Evolutionary conservation across 2,888 invertebrate genomes (phyloP), one percentile per base, ranked within the genome.

Genomic region (Busseola fusca): DNA sequence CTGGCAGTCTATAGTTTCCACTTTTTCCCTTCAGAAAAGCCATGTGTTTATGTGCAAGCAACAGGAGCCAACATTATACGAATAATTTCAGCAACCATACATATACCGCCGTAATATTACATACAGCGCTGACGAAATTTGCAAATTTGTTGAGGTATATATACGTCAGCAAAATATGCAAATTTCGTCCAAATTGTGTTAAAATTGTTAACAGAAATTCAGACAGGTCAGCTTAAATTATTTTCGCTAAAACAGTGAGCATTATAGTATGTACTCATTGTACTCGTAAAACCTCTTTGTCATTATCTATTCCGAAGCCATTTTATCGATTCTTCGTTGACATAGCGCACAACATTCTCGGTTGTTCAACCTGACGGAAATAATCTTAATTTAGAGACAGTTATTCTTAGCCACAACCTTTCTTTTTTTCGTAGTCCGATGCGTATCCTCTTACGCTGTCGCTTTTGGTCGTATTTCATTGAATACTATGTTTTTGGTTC

Each of bases 321-420:
- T 69, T 59, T 68, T 64, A 81, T 81, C 70, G 83, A 82, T 78
- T 70, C 73, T 37, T 12, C 79, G 73, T 78, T 82, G 82, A 80
- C 79, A 82, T 81, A 81, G 64, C 78, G 65, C 66, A 72, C 69
- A 73, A 78, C 73, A 68, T 73, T 72, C 73, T 69, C 57, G 84
- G 81, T 83, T 81, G 77, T 84, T 84, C 84, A 84, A 84, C 84
- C 77, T 81, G 65, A 85, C 84, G 84, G 85, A 83, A 84, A 81
- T 77, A 81, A 75, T 72, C 83, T 81, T 72, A 81, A 81, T 83
- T 77, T 84, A 83, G 81, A 73, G 68, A 64, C 71, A 30, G 56
- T 67, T 84, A 84, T 85, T 81, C 81, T 78, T 85, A 81, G 85
- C 48, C n/a, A 48, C n/a, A 70, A 64, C 69, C 69, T 76, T 78